Evolutionary conservation across 2,797 vertebrate genomes (phyloP).

Genomic region (Parotocinclus haroldoi): DNA sequence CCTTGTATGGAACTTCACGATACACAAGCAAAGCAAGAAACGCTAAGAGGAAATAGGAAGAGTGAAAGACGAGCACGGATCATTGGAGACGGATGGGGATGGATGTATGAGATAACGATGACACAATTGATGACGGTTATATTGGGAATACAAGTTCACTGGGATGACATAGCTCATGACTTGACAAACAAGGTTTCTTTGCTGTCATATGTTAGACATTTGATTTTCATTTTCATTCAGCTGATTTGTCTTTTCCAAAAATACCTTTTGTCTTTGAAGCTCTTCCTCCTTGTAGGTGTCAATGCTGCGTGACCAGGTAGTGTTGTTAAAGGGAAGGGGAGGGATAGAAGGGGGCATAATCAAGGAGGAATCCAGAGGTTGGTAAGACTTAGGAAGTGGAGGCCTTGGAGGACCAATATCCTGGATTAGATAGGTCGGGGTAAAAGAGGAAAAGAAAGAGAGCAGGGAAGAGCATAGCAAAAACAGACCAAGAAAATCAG

Average conservation of each 20-base stretch:
- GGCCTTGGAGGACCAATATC: slow-evolving; percentile 90
- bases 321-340: slow-evolving; percentile 74
- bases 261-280: slow-evolving; percentile 81
- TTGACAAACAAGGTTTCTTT: no score
- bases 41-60: no score
- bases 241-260: slow-evolving; percentile 6
- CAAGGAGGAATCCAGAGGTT: slow-evolving; percentile 84
- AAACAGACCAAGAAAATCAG: slow-evolving; percentile 10
- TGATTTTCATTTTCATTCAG: no score
- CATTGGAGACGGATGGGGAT: no score
- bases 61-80: no score
- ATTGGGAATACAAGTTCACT: no score
- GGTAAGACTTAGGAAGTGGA: slow-evolving; percentile 93
- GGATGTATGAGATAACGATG: no score
- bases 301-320: slow-evolving; percentile 66
- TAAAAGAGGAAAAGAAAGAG: slow-evolving; percentile 47
- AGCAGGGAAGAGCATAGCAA: slow-evolving; percentile 4
- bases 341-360: slow-evolving; percentile 78
- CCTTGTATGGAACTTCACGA: no score
- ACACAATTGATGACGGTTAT: no score
- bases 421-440: slow-evolving; percentile 67
- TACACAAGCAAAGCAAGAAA: no score
- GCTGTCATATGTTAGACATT: no score
- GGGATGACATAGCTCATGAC: no score
- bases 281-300: slow-evolving; percentile 63